Base-by-base conservation (phyloP, 2,888 invertebrate genomes). In the Spicauda simplicius region DNA sequence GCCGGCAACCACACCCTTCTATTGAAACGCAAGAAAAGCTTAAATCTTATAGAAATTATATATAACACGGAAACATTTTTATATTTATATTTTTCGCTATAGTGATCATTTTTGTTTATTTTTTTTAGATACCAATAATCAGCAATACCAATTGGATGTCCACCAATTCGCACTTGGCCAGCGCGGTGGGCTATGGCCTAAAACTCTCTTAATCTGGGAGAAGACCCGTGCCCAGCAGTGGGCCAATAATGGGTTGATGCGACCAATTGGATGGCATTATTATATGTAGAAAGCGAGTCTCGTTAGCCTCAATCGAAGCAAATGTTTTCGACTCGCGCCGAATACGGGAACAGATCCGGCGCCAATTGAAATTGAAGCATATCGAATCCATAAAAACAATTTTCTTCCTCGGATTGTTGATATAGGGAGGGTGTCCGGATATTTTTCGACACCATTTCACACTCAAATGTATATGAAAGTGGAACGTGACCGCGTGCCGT, bases 321-420 rank as follows among this genome's bases (percentile, higher is more conserved):
- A 88, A 89, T 89, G 85, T 88, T 88, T 86, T 86, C 68, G 69
- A 41, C 70, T 63, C 65, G 79, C 76, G 74, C 76, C 81, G 82
- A 86, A 86, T 85, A 87, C 85, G 83, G 85, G 81, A 82, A 82
- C 82, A 84, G 83, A 85, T 83, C 83, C 82, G 76, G 79, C 75
- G 80, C 79, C 86, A 84, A 86, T 90, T 86, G 89, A 90, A 90
- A 91, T 87, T 85, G 89, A 87, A 85, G 88, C 88, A 89, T 88
- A 90, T 88, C 86, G 87, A 86, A 90, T 90, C 86, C 84, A 88
- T 89, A 87, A 90, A 90, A 91, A 91, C 91, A 88, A 90, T 90
- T 91, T 90, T 86, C 86, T 81, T 84, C 80, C 81, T 76, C 80
- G 80, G 77, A 78, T 81, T 87, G 85, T 88, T 88, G 86, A 85